Percentiles rank a stretch among this genome's conserved stretches.
phyloP scores from a whole-genome alignment of 2,113 vertebrate genomes.

The Brachypteracias leptosomus region DNA sequence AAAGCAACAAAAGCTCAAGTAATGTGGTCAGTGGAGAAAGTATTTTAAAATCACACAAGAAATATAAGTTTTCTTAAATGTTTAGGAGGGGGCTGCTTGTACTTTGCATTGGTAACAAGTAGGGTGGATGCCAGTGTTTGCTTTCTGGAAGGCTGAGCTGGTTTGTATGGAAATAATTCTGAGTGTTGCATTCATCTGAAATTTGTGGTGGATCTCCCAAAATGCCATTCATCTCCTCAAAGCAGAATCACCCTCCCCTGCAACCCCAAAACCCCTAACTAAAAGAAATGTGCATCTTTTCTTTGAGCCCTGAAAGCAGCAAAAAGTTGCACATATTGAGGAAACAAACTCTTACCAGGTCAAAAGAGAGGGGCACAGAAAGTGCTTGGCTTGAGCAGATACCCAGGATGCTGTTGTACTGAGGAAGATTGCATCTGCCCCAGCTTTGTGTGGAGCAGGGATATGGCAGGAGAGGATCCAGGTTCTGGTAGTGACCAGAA shows the following conservation, averaged over 20 bases:
- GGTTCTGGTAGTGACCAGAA: neutral
- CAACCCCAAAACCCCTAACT: accelerated
- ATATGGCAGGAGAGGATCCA: accelerated
- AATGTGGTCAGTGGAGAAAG: neutral
- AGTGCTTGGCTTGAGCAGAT: neutral
- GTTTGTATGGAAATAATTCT: neutral
- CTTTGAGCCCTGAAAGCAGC: accelerated
- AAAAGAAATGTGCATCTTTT: neutral
- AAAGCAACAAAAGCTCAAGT: neutral
- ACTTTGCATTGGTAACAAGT: accelerated
- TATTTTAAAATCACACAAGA: neutral
- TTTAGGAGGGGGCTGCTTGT: neutral
- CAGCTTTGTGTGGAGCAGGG: neutral
- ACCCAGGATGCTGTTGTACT: accelerated
- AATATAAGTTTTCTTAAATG: neutral
- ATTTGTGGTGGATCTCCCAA: neutral
- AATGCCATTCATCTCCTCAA: neutral
- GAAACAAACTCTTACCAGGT: neutral
- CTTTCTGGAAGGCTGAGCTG: neutral
- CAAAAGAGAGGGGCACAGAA: neutral
- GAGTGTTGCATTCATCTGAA: neutral
- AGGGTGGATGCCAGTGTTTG: neutral
- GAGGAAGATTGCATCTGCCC: neutral
- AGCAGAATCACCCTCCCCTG: accelerated
- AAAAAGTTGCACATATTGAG: neutral